Evolutionary conservation across 2,113 vertebrate species (phyloP).

Genomic region (Pteronura brasiliensis): DNA sequence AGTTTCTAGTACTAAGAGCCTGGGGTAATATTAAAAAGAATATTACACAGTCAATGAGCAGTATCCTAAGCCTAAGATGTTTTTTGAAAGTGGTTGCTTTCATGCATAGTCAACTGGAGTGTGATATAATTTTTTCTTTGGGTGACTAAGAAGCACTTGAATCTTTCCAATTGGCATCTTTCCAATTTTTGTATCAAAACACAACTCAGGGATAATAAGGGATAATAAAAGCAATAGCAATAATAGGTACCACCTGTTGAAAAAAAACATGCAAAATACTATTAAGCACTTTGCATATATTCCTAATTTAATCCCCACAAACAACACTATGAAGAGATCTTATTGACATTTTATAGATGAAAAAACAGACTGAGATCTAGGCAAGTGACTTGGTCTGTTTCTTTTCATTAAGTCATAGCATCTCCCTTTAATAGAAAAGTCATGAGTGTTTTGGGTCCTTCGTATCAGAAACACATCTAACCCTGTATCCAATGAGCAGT

Average conservation of each 20-base stretch:
- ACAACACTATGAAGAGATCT: background rate
- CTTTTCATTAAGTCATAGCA: background rate
- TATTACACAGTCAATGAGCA: background rate
- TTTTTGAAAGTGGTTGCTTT: background rate
- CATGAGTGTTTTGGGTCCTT: background rate
- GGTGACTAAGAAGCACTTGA: background rate
- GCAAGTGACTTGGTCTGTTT: background rate
- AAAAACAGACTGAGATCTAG: background rate
- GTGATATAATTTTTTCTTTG: background rate
- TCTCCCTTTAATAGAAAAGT: background rate
- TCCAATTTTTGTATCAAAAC: background rate
- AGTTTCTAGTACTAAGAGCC: background rate
- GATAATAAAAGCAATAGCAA: background rate
- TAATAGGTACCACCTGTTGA: background rate
- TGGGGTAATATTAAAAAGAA: background rate
- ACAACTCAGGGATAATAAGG: background rate
- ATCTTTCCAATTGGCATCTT: background rate
- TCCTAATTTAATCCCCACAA: background rate
- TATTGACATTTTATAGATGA: background rate
- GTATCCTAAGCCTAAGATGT: background rate
- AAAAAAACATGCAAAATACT: background rate
- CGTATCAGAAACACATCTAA: background rate
- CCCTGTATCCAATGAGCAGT: background rate
- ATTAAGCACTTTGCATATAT: background rate
- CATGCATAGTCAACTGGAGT: background rate